These are phyloP conservation scores for Mellilla xanthometata DNA, from an alignment of 2,888 invertebrate genomes.

Conservation along the genomic window DNA sequence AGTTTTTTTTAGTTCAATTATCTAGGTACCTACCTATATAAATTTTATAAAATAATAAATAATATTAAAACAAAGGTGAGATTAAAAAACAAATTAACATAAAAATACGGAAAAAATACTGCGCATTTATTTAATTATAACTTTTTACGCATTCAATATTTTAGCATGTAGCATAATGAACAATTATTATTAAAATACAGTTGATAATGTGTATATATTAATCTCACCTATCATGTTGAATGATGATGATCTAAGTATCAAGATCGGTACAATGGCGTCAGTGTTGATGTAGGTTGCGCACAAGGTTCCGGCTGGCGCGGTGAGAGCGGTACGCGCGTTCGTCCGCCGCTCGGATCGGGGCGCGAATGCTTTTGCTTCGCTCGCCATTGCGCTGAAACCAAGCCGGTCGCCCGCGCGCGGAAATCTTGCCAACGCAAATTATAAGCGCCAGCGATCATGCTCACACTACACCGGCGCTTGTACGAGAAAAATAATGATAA, in stretches of 20 bases:
- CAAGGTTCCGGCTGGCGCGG: slow-evolving; percentile 42
- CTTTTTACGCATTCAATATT: no score
- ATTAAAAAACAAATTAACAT: no score
- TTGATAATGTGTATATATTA: slow-evolving; percentile 16
- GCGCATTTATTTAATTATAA: no score
- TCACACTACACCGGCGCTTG: no score
- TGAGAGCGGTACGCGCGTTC: slow-evolving; percentile 54
- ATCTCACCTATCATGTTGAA: slow-evolving; percentile 71
- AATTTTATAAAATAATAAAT: no score
- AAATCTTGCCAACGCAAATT: neutral
- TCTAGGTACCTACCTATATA: no score
- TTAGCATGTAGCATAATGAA: no score
- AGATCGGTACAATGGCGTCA: slow-evolving; percentile 64
- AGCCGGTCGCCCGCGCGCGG: slow-evolving; percentile 27
- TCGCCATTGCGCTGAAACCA: slow-evolving; percentile 10
- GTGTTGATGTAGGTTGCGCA: slow-evolving; percentile 80
- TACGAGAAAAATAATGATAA: no score
- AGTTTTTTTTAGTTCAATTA: no score
- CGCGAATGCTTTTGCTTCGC: slow-evolving; percentile 72
- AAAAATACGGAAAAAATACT: no score
- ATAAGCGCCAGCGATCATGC: slow-evolving; percentile 1
- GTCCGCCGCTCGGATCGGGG: slow-evolving; percentile 64
- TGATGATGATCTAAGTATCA: slow-evolving; percentile 52
- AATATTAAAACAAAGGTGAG: no score
- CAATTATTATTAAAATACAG: no score